phyloP scores from a whole-genome alignment of 1,140 invertebrate genomes.

The Nebria ingens region DNA sequence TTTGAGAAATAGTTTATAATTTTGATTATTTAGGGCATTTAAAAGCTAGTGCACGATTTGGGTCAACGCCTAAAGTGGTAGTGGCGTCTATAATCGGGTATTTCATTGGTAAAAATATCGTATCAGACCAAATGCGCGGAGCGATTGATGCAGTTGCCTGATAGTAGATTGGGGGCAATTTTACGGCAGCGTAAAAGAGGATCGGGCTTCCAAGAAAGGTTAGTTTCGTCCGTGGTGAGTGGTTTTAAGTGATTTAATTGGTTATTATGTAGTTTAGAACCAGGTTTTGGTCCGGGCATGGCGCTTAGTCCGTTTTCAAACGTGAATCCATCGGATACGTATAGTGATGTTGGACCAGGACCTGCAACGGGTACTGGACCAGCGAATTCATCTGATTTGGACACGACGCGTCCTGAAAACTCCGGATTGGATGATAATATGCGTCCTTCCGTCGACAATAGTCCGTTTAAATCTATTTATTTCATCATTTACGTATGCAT shows the following conservation, averaged over 20 bases:
- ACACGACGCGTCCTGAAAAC: conserved; percentile 35
- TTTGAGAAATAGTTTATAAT: conserved; percentile 4
- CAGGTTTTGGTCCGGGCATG: conserved; percentile 31
- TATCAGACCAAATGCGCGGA: conserved; percentile 62
- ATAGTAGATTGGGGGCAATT: conserved; percentile 46
- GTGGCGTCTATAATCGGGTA: conserved; percentile 56
- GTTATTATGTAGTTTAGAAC: conserved; percentile 29
- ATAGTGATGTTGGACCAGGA: conserved; percentile 31
- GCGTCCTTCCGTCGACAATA: conserved; percentile 38
- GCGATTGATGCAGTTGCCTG: conserved; percentile 60
- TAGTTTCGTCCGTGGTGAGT: conserved; percentile 13
- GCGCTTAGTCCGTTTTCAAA: conserved; percentile 35
- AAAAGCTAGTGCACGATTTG: conserved; percentile 46
- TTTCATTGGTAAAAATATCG: conserved; percentile 62
- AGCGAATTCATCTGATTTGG: conserved; percentile 33
- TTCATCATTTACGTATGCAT: conserved; percentile 1
- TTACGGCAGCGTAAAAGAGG: conserved; percentile 42
- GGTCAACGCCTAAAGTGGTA: conserved; percentile 53
- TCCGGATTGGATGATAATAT: conserved; percentile 39
- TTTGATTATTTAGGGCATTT: conserved; percentile 35
- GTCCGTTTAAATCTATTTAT: conserved; percentile 15
- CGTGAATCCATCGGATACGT: conserved; percentile 30
- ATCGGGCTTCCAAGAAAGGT: conserved; percentile 28
- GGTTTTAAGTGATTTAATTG: conserved; percentile 4
- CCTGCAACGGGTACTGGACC: conserved; percentile 32